Evolutionary conservation across 2,888 invertebrate species (phyloP).

Genomic region (Scelioninae gen. 1): DNA sequence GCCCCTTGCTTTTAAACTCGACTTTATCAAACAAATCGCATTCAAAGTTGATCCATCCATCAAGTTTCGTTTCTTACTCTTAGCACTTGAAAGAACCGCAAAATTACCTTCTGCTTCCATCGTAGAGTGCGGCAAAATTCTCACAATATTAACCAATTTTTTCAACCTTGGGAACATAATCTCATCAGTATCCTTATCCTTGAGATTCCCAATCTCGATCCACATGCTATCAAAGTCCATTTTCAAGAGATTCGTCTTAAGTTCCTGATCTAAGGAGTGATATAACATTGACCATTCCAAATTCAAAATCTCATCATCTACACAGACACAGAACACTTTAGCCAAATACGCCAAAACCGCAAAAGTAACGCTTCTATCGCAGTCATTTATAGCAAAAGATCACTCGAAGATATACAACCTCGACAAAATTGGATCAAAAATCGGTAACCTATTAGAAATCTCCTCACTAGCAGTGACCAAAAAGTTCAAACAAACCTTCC

Average conservation of each 20-base stretch:
- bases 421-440: conserved; percentile 46
- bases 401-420: conserved; percentile 43
- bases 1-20: conserved; percentile 53
- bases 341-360: conserved; percentile 32
- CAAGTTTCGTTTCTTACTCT: conserved; percentile 51
- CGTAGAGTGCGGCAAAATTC: conserved; percentile 60
- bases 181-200: conserved; percentile 24
- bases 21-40: conserved; percentile 54
- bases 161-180: conserved; percentile 40
- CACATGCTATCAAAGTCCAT: conserved; percentile 62
- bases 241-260: conserved; percentile 28
- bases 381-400: conserved; percentile 23
- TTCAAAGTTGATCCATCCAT: conserved; percentile 60
- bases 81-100: conserved; percentile 41
- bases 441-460: conserved; percentile 35
- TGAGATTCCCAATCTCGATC: conserved; percentile 46
- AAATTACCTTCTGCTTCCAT: conserved; percentile 58
- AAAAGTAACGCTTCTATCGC: conserved; percentile 35
- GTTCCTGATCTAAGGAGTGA: conserved; percentile 32
- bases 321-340: conserved; percentile 46
- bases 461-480: conserved; percentile 46
- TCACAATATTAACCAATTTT: conserved; percentile 47
- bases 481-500: conserved; percentile 29
- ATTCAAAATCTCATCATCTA: conserved; percentile 34
- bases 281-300: conserved; percentile 50